A percentile compares a stretch with the other conserved stretches of the same genome.
Conservation (phyloP, 2,888 invertebrate species). For the Desoria tigrina region DNA sequence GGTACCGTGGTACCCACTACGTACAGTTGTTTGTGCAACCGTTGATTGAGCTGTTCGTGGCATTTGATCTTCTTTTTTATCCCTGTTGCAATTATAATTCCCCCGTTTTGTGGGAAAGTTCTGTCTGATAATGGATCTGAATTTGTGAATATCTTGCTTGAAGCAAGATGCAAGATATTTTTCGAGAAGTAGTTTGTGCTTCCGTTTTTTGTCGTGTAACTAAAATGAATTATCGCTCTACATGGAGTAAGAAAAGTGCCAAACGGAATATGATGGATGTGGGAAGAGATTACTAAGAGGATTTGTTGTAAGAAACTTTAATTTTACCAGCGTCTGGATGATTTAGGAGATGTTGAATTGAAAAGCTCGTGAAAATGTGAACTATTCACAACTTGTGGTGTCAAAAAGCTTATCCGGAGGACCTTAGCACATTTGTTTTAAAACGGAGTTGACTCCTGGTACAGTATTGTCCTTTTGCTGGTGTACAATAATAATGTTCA, state of each 20-base stretch:
- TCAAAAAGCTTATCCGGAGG: slow-evolving; percentile 29
- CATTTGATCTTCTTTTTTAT: no score
- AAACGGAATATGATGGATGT: background rate
- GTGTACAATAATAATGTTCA: no score
- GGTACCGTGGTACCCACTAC: no score
- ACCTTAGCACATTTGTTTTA: background rate
- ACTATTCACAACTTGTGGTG: slow-evolving; percentile 37
- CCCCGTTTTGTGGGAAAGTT: no score
- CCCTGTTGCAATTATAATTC: no score
- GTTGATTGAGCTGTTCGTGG: no score
- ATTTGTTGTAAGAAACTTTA: background rate
- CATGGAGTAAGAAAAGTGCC: background rate
- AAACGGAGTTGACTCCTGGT: no score
- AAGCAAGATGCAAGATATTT: background rate
- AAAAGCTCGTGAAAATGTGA: slow-evolving; percentile 23
- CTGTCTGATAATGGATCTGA: no score
- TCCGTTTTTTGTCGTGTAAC: background rate
- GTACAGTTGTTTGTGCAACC: no score
- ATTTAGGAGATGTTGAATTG: slow-evolving; percentile 8
- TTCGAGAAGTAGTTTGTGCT: background rate
- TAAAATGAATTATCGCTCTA: background rate
- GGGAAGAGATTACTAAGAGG: background rate
- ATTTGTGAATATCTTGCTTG: no score
- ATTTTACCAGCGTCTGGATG: background rate
- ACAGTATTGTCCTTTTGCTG: no score